Evolutionary conservation across 2,113 vertebrate species (phyloP), one percentile per base, ranked within the genome.

Genomic region (Tapirus terrestris): DNA sequence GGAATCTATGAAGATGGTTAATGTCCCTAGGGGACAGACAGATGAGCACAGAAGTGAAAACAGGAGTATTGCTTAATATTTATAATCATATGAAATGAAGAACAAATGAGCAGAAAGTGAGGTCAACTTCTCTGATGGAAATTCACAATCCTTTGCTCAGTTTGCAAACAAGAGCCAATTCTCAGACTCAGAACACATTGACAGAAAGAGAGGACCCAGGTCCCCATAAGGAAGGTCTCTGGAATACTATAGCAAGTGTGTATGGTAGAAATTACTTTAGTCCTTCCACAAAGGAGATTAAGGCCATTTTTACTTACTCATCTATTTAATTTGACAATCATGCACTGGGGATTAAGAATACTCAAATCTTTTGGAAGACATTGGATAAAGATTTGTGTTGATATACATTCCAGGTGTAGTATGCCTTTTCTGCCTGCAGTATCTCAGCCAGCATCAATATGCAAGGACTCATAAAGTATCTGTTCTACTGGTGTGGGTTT

Each of bases 141-240:
- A 91, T 8, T 17, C 56, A 79, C 29, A 86, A 31, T 51, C 45
- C 29, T 83, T 67, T 70, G 17, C 36, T 85, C 79, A 51, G 13
- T 79, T 72, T 63, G 16, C 73, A 82, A 88, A 63, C 8, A 18
- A 23, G 45, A 88, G 56, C 27, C 68, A 96, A 39, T 45, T 91
- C 12, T 82, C 33, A 76, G 48, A 39, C 6, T 89, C 58, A 68
- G 9, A 68, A 80, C 25, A 63, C 1, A 25, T 1, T 33, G 16
- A 63, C 12, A 70, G 13, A 25, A 67, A 72, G 33, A 83, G 31
- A 39, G 5, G 4, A 1, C n/a, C 4, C 14, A 12, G 0, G 0
- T 39, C 18, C 14, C 10, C 21, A 6, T 12, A 8, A 56, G 31
- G 68, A 94, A 61, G 21, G 1, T 81, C 5, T 60, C 31, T 65